These are phyloP conservation scores for Poecilia velifera DNA, from an alignment of 2,797 vertebrate genomes.

Conservation along the genomic window DNA sequence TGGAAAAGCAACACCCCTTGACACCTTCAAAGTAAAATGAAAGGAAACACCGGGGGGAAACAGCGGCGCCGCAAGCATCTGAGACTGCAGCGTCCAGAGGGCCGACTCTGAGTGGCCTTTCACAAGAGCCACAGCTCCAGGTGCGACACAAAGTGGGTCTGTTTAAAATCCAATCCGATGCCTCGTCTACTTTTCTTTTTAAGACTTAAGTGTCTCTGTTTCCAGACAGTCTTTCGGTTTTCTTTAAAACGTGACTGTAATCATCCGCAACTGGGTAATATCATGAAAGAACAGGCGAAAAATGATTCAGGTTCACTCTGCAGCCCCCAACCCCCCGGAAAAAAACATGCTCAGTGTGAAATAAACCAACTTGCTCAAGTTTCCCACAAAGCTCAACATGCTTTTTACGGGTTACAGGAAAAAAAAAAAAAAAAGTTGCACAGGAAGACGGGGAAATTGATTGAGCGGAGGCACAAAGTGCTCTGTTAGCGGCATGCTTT, in stretches of 20 bases:
- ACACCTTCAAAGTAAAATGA: slow-evolving; percentile 46
- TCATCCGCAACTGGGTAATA: slow-evolving; percentile 27
- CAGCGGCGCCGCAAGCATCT: slow-evolving; percentile 22
- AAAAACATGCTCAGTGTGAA: slow-evolving; percentile 15
- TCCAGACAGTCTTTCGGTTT: not conserved
- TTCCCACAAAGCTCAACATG: slow-evolving; percentile 7
- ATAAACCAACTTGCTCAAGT: slow-evolving; percentile 19
- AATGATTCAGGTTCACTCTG: slow-evolving; percentile 8
- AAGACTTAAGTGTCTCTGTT: slow-evolving; percentile 17
- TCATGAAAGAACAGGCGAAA: slow-evolving; percentile 11
- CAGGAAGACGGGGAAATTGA: slow-evolving; percentile 28
- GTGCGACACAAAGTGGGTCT: slow-evolving; percentile 50
- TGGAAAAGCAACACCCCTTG: slow-evolving; percentile 74
- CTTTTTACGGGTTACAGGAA: slow-evolving; percentile 21
- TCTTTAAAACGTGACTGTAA: slow-evolving; percentile 27
- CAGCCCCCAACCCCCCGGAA: no score
- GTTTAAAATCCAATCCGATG: slow-evolving; percentile 40
- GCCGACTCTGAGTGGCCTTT: slow-evolving; percentile 52
- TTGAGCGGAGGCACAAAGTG: slow-evolving; percentile 22
- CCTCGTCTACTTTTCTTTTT: not conserved
- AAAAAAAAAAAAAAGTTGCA: not conserved
- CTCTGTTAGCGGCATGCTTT: slow-evolving; percentile 35
- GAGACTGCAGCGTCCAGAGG: slow-evolving; percentile 44
- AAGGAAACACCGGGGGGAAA: slow-evolving; percentile 53
- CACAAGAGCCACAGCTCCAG: slow-evolving; percentile 52